phyloP scores from a whole-genome alignment of 2,113 vertebrate species.

The Todiramphus saurophagus region DNA sequence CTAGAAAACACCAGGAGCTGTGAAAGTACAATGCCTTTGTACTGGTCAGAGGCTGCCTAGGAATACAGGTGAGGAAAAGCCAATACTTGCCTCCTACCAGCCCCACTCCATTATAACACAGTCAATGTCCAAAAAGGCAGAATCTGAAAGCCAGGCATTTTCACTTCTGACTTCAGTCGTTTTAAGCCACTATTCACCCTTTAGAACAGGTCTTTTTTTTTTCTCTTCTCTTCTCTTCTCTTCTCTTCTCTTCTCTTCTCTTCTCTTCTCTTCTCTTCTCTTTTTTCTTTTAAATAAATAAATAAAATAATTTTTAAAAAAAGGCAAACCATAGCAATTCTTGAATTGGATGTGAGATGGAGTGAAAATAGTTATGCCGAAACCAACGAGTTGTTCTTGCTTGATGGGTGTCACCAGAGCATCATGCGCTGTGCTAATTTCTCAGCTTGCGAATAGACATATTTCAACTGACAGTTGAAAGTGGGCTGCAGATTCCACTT shows the following conservation, averaged over 20 bases:
- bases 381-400: not conserved
- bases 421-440: conserved; percentile 49
- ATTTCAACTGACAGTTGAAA: conserved; percentile 73
- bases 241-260: not conserved
- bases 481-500: conserved; percentile 68
- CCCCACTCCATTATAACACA: not conserved
- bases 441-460: conserved; percentile 53
- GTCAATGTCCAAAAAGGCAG: not conserved
- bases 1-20: not conserved
- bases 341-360: not conserved
- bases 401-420: conserved; percentile 62
- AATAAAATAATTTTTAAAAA: too few species aligned
- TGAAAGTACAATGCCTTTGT: not conserved
- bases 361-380: conserved; percentile 6
- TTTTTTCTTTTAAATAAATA: not conserved
- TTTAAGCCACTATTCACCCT: not conserved
- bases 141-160: not conserved
- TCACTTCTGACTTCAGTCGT: not conserved
- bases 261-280: not conserved
- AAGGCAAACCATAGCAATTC: not conserved
- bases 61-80: not conserved
- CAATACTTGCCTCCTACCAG: not conserved
- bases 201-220: not conserved
- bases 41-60: not conserved
- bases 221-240: not conserved